A percentile compares a stretch with the other conserved stretches of the same genome.
Conservation (phyloP, 2,888 invertebrate genomes). For the Pomacea canaliculata region DNA sequence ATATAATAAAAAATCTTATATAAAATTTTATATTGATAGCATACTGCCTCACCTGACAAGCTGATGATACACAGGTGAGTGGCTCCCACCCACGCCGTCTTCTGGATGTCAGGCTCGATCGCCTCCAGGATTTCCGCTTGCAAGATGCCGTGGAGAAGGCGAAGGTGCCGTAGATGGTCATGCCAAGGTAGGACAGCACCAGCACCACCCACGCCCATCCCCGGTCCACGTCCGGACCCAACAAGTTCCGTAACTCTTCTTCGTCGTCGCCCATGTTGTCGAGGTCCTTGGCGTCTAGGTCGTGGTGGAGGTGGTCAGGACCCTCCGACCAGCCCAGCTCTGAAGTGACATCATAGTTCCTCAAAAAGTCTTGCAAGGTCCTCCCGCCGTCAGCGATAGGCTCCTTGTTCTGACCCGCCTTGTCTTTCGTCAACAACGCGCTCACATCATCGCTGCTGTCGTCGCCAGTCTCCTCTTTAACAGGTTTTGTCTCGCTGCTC, state of each 20-base stretch:
- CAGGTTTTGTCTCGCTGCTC: too few species aligned
- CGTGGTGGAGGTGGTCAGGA: conserved; percentile 1
- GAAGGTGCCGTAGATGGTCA: conserved; percentile 28
- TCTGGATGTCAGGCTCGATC: conserved; percentile 18
- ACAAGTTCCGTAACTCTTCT: neutral
- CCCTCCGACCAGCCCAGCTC: too few species aligned
- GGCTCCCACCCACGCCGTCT: conserved; percentile 20
- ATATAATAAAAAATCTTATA: too few species aligned
- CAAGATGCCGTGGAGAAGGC: conserved; percentile 27
- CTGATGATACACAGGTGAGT: conserved; percentile 15
- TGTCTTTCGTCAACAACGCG: too few species aligned
- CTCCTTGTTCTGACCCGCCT: too few species aligned
- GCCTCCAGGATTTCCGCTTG: conserved; percentile 24
- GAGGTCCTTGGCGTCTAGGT: neutral
- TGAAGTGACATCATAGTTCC: too few species aligned
- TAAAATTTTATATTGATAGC: too few species aligned
- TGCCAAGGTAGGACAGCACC: conserved; percentile 19
- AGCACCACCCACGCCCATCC: conserved; percentile 38
- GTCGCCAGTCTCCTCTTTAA: too few species aligned
- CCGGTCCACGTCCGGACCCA: neutral
- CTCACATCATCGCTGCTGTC: too few species aligned
- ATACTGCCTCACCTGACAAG: conserved; percentile 3
- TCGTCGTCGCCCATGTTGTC: conserved; percentile 2
- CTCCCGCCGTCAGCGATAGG: too few species aligned
- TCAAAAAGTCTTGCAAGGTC: too few species aligned